Percentiles rank a stretch among this genome's conserved stretches.
These are phyloP conservation scores for Chaetodon auriga DNA, from an alignment of 2,113 vertebrate species.

Conservation along the genomic window DNA sequence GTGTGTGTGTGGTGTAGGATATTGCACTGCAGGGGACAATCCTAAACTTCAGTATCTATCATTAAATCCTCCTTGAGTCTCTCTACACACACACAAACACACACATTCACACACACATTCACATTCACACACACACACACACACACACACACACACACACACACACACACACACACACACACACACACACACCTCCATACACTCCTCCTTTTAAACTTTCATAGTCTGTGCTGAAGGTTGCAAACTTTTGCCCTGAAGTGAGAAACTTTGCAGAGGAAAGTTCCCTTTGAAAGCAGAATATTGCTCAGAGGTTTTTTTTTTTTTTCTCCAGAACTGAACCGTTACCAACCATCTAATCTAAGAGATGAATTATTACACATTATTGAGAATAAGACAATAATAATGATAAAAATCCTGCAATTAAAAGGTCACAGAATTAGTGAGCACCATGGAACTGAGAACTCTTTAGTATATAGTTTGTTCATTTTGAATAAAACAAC, in stretches of 20 bases:
- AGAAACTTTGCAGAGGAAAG: conserved; percentile 26
- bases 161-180: conserved; percentile 21
- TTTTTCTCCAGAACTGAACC: neutral
- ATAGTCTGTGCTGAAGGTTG: conserved; percentile 33
- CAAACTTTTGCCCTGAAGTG: conserved; percentile 40
- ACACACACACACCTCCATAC: neutral
- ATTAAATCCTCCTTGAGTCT: conserved; percentile 64
- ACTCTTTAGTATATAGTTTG: neutral
- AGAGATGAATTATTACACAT: neutral
- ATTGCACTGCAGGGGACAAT: conserved; percentile 66
- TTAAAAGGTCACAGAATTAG: neutral
- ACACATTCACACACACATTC: neutral
- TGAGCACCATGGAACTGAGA: too few species aligned
- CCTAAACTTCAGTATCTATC: conserved; percentile 63
- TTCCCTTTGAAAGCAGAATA: conserved; percentile 7
- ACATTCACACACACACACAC: conserved; percentile 21
- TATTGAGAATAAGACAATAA: neutral
- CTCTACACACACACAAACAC: conserved; percentile 16
- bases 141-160: neutral
- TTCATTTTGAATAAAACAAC: too few species aligned
- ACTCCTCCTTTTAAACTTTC: conserved; percentile 51
- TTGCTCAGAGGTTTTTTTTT: neutral
- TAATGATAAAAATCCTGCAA: neutral
- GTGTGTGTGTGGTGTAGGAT: conserved; percentile 38
- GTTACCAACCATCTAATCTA: too few species aligned